phyloP scores from a whole-genome alignment of 2,888 invertebrate genomes.

The Sphaerophoria rueppellii region DNA sequence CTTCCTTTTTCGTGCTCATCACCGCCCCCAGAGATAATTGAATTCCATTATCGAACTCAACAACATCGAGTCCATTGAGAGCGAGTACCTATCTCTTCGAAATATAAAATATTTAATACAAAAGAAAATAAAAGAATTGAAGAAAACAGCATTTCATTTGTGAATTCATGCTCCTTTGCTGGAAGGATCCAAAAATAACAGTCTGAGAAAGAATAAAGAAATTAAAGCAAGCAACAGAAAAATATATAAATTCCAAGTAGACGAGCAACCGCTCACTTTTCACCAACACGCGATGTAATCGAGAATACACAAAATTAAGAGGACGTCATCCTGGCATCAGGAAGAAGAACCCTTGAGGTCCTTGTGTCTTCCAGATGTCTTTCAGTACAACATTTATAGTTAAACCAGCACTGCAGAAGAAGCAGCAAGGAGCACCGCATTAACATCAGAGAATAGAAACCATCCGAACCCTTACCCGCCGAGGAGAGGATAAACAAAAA shows the following conservation, averaged over 20 bases:
- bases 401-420: too few relatives aligned
- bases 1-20: background rate
- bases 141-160: conserved; percentile 28
- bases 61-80: conserved; percentile 47
- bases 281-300: background rate
- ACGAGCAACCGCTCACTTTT: conserved; percentile 15
- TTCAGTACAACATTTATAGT: conserved; percentile 25
- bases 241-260: conserved; percentile 8
- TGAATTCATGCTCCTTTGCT: conserved; percentile 21
- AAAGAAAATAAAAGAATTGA: conserved; percentile 25
- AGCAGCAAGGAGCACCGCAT: conserved; percentile 32
- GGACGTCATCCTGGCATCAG: background rate
- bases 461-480: conserved; percentile 45
- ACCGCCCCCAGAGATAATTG: conserved; percentile 54
- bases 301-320: background rate
- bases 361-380: conserved; percentile 21
- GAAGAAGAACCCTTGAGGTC: too few relatives aligned
- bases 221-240: conserved; percentile 27
- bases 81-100: conserved; percentile 10
- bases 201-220: conserved; percentile 14
- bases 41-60: conserved; percentile 60
- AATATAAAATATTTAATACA: conserved; percentile 54
- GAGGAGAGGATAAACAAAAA: conserved; percentile 34
- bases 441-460: conserved; percentile 16
- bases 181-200: background rate